These are phyloP conservation scores for Caenorhabditis becei DNA, from an alignment of 2,888 invertebrate genomes.

Conservation along the genomic window DNA sequence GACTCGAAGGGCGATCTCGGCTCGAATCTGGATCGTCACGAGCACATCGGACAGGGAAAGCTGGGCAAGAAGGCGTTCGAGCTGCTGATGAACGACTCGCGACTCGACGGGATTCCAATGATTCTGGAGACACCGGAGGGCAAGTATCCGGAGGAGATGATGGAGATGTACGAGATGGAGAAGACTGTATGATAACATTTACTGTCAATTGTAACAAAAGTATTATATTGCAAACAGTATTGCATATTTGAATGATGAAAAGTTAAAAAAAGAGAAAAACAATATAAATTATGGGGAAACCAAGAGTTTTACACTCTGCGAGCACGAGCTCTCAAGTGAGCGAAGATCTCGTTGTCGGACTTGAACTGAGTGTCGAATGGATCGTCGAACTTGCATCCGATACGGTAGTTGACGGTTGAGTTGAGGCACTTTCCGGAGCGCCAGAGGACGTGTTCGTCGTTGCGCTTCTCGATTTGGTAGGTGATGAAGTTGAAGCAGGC, in stretches of 20 bases:
- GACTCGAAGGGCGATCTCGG: constrained; percentile 83
- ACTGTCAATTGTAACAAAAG: not conserved
- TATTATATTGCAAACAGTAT: constrained; percentile 18
- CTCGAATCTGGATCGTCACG: constrained; percentile 83
- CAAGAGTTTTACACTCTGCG: constrained; percentile 52
- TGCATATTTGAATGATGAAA: not conserved
- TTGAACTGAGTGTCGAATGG: constrained; percentile 80
- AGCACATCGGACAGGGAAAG: constrained; percentile 83
- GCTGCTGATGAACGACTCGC: constrained; percentile 82
- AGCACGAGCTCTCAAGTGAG: constrained; percentile 71
- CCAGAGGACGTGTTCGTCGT: constrained; percentile 75
- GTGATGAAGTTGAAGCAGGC: constrained; percentile 81
- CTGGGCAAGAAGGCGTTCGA: constrained; percentile 83
- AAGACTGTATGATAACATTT: constrained; percentile 4
- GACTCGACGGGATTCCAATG: constrained; percentile 82
- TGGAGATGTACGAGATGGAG: constrained; percentile 68
- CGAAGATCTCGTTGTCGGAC: constrained; percentile 79
- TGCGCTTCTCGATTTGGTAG: constrained; percentile 78
- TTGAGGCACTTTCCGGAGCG: constrained; percentile 80
- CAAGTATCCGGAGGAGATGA: constrained; percentile 73
- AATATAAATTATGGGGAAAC: constrained; percentile 1
- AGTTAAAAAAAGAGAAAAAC: constrained; percentile 2
- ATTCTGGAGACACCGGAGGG: constrained; percentile 83
- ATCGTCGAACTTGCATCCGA: constrained; percentile 81
- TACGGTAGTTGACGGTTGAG: constrained; percentile 77